phyloP scores from a whole-genome alignment of 2,888 invertebrate genomes.

The Calameuta pallipes region DNA sequence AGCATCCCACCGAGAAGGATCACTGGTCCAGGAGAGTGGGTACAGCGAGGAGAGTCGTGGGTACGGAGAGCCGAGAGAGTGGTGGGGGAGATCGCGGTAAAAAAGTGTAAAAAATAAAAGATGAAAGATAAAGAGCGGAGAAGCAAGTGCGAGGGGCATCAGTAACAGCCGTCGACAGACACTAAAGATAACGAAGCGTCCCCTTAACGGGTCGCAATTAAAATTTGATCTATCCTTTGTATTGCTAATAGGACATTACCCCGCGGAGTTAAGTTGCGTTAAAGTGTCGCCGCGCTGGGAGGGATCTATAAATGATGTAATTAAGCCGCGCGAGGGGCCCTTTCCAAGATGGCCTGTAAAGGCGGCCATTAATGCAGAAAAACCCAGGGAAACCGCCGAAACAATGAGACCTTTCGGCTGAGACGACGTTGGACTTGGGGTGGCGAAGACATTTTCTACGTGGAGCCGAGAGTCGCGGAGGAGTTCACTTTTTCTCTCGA shows the following conservation, averaged over 20 bases:
- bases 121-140: constrained; percentile 14
- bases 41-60: neutral
- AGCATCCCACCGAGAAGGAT: neutral
- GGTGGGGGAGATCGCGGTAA: neutral
- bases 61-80: neutral
- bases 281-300: constrained; percentile 37
- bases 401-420: constrained; percentile 45
- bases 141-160: constrained; percentile 16
- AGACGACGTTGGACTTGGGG: neutral
- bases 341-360: constrained; percentile 41
- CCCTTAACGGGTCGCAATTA: constrained; percentile 41
- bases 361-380: constrained; percentile 51
- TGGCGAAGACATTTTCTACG: constrained; percentile 30
- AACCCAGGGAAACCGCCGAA: constrained; percentile 41
- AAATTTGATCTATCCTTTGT: constrained; percentile 56
- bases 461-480: constrained; percentile 29
- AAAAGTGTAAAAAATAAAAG: constrained; percentile 12
- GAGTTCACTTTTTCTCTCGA: constrained; percentile 27
- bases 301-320: constrained; percentile 53
- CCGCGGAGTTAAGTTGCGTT: constrained; percentile 34
- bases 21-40: neutral
- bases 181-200: constrained; percentile 21
- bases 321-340: constrained; percentile 40
- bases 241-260: constrained; percentile 54
- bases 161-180: constrained; percentile 21